These are phyloP conservation scores for Anagyrus pseudococci DNA, from an alignment of 2,888 invertebrate genomes.

Conservation along the genomic window DNA sequence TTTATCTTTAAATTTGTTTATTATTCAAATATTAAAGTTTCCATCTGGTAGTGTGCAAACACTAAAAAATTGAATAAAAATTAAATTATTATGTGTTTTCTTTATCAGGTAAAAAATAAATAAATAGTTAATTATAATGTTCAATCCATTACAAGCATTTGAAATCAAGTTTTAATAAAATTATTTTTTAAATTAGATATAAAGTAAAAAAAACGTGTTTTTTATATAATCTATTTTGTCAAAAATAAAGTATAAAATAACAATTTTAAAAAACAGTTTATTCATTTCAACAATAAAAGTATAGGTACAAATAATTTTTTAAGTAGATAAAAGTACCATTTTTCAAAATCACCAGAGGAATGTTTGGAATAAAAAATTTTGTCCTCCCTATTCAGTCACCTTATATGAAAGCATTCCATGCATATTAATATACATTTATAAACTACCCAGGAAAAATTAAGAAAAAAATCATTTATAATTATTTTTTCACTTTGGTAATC, in stretches of 20 bases:
- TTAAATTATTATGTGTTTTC: too few relatives aligned
- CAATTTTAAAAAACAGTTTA: slow-evolving; percentile 34
- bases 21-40: too few relatives aligned
- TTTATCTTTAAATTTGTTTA: too few relatives aligned
- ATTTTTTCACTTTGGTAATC: slow-evolving; percentile 29
- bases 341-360: slow-evolving; percentile 30
- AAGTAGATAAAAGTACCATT: slow-evolving; percentile 15
- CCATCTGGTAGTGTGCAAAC: too few relatives aligned
- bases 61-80: too few relatives aligned
- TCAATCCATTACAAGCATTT: too few relatives aligned
- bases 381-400: slow-evolving; percentile 18
- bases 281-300: slow-evolving; percentile 27
- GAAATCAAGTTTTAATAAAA: too few relatives aligned
- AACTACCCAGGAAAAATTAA: background rate
- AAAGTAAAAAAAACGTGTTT: too few relatives aligned
- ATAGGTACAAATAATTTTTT: slow-evolving; percentile 2
- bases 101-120: too few relatives aligned
- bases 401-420: background rate
- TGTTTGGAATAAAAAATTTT: slow-evolving; percentile 24
- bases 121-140: too few relatives aligned
- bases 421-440: background rate
- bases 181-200: too few relatives aligned
- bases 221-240: background rate
- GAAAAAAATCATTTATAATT: slow-evolving; percentile 7
- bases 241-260: background rate